Conservation (phyloP, 2,888 invertebrate species). For the Fragum fragum region DNA sequence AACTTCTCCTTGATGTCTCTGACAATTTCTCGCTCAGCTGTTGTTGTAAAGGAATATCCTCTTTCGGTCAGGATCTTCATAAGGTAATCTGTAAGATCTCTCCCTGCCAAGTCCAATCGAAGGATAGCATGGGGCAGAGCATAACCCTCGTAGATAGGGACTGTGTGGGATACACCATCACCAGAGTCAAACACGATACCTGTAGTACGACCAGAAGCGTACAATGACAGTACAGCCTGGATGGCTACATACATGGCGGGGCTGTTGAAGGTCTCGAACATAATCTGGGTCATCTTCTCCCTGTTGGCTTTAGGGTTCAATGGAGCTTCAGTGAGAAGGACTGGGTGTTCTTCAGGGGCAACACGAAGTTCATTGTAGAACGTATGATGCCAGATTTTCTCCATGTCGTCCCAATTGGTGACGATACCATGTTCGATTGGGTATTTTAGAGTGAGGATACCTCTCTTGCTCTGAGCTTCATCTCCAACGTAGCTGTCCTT, state of each 20-base stretch:
- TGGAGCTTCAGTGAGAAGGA: constrained; percentile 21
- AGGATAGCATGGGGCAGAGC: constrained; percentile 25
- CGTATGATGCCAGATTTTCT: constrained; percentile 30
- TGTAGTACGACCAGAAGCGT: constrained; percentile 22
- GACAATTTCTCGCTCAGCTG: constrained; percentile 27
- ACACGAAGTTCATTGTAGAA: constrained; percentile 28
- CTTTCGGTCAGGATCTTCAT: constrained; percentile 24
- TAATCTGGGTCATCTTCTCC: constrained; percentile 29
- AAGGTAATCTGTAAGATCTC: constrained; percentile 25
- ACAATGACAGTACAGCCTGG: constrained; percentile 24
- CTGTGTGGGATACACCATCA: constrained; percentile 29
- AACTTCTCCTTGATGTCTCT: constrained; percentile 27
- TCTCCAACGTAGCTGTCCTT: constrained; percentile 28
- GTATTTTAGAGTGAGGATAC: constrained; percentile 28
- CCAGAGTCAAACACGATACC: constrained; percentile 30
- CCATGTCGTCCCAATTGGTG: constrained; percentile 32
- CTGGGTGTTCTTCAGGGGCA: constrained; percentile 26
- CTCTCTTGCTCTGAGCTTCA: constrained; percentile 28
- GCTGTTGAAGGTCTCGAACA: constrained; percentile 27
- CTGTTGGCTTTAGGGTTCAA: constrained; percentile 28
- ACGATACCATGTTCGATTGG: constrained; percentile 25
- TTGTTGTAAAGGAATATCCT: constrained; percentile 22
- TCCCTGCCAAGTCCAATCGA: constrained; percentile 8
- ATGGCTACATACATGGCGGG: constrained; percentile 29
- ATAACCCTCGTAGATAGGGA: constrained; percentile 25